Evolutionary conservation across 2,113 vertebrate genomes (phyloP).

Genomic region (Oreochromis spilurus): DNA sequence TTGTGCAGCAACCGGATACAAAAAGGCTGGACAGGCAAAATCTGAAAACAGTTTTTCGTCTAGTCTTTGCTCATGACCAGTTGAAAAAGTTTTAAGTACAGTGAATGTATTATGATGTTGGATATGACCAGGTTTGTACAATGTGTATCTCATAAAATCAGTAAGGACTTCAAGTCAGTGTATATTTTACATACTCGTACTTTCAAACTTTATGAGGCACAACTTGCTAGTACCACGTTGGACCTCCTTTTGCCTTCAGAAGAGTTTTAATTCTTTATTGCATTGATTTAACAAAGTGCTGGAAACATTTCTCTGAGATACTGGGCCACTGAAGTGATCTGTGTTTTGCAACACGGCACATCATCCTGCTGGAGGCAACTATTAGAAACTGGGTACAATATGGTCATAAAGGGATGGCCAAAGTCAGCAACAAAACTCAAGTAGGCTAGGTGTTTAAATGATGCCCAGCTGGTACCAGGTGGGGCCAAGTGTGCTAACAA

Average conservation of each 20-base stretch:
- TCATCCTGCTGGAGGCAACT: neutral
- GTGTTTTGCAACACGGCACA: neutral
- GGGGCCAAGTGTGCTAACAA: neutral
- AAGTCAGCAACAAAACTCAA: neutral
- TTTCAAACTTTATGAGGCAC: neutral
- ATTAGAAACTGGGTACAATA: neutral
- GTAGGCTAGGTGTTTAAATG: neutral
- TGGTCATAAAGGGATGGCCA: neutral
- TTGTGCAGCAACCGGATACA: neutral
- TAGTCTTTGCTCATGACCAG: neutral
- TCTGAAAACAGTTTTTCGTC: accelerated
- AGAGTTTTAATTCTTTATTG: neutral
- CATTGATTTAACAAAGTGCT: neutral
- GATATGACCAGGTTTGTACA: neutral
- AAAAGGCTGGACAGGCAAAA: neutral
- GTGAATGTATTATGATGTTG: neutral
- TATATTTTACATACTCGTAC: neutral
- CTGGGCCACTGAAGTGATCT: neutral
- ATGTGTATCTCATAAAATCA: neutral
- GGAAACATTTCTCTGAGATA: neutral
- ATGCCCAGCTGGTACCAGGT: accelerated
- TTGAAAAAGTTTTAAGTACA: neutral
- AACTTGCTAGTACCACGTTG: neutral
- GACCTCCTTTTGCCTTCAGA: neutral
- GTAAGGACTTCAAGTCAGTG: neutral